Base-by-base conservation (phyloP, 2,113 vertebrate genomes). In the Damaliscus lunatus region DNA sequence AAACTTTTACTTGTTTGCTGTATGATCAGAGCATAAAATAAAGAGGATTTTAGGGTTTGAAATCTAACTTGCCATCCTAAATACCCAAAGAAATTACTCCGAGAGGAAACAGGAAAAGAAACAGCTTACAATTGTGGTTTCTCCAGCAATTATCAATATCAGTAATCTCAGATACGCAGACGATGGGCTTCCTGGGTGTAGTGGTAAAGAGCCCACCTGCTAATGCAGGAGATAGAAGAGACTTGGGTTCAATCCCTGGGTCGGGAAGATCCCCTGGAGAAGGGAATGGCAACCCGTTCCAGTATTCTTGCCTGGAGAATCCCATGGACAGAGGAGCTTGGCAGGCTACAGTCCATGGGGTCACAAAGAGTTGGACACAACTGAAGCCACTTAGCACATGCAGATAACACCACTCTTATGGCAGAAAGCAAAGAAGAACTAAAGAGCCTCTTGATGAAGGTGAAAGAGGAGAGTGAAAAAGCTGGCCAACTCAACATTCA, bases 41-140 rank as follows among this genome's bases (percentile, higher is more conserved):
- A 78, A 84, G 93, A 94, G 84, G 40, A 91, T 60, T 91, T 94
- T 48, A 46, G 81, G 23, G 90, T 94, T 94, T 91, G 89, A 89
- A 93, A 74, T 33, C 62, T 59, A 57, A 57, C 46, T 90, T 92
- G 29, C 31, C 21, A 7, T 12, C 64, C 43, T 43, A 77, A 83
- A 25, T 92, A 62, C 60, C 3, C 16, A 88, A 96, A 52, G 80
- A 91, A 96, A 95, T 94, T 71, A 87, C 88, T 88, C 95, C 86
- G 94, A 80, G 74, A 87, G 55, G 80, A 94, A 96, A 89, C 53
- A 10, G 60, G 64, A 93, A 96, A 93, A 53, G 23, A 62, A 95
- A 71, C 52, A 40, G 40, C 33, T 71, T 90, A 71, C 2, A n/a
- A 12, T 29, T 92, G 77, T 46, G 71, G 11, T 88, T 91, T 96